A percentile compares a stretch with the other conserved stretches of the same genome.
Evolutionary conservation across 2,113 vertebrate species (phyloP).

Genomic region (Oxyruncus cristatus): DNA sequence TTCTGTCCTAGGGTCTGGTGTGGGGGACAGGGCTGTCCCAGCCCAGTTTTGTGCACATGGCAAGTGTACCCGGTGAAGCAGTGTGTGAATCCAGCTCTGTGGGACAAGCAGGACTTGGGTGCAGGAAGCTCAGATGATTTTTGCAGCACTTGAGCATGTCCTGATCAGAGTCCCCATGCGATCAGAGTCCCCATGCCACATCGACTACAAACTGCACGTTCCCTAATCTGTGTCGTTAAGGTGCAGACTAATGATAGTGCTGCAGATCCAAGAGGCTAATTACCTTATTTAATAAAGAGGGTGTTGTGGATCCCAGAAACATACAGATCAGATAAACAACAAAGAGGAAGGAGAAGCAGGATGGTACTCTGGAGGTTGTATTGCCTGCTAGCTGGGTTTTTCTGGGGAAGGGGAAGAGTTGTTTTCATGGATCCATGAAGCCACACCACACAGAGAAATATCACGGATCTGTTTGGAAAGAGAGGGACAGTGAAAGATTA

Average conservation of each 20-base stretch:
- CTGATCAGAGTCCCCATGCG: too few species aligned
- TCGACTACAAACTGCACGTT: neutral
- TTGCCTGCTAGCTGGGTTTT: neutral
- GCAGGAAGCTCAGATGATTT: neutral
- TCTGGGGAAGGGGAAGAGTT: neutral
- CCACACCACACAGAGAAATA: neutral
- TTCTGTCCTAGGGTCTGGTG: neutral
- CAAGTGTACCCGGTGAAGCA: neutral
- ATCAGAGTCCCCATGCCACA: rapidly evolving
- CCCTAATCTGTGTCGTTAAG: neutral
- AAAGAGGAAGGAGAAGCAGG: neutral
- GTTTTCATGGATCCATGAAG: neutral
- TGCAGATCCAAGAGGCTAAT: conserved; percentile 57
- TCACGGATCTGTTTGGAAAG: neutral
- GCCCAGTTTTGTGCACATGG: neutral
- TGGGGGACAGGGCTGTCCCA: neutral
- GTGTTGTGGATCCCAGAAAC: conserved; percentile 26
- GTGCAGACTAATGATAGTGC: neutral
- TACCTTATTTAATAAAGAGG: conserved; percentile 18
- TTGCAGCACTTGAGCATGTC: neutral
- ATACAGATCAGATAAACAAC: neutral
- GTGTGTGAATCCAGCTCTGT: neutral
- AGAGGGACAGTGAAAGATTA: neutral
- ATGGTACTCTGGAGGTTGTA: neutral
- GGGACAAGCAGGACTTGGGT: neutral